A percentile compares a stretch with the other conserved stretches of the same genome.
These are phyloP conservation scores for Ligdia adustata DNA, from an alignment of 2,888 invertebrate genomes.

Conservation along the genomic window DNA sequence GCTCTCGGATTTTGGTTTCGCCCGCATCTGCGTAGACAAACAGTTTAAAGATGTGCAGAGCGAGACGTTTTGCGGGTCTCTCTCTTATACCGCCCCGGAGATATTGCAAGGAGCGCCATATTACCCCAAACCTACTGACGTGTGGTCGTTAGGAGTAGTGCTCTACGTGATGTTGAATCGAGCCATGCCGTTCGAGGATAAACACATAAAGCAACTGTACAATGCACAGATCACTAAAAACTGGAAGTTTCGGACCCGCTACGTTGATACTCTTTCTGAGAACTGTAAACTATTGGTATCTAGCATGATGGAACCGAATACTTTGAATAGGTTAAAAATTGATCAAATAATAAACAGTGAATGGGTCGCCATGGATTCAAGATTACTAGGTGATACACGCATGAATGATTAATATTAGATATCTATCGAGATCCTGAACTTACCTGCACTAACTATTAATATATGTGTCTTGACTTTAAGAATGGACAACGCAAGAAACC, in stretches of 20 bases:
- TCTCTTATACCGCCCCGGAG: constrained; percentile 95
- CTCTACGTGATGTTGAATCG: constrained; percentile 93
- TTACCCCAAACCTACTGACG: constrained; percentile 88
- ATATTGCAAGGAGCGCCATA: constrained; percentile 90
- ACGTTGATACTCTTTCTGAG: constrained; percentile 81
- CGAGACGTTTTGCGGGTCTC: constrained; percentile 93
- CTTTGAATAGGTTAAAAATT: constrained; percentile 82
- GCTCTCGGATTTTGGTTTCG: constrained; percentile 92
- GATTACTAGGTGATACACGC: constrained; percentile 71
- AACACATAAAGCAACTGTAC: constrained; percentile 88
- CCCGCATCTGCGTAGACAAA: constrained; percentile 77
- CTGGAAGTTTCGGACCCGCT: constrained; percentile 89
- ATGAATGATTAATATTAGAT: no score
- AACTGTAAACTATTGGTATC: constrained; percentile 85
- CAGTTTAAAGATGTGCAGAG: constrained; percentile 82
- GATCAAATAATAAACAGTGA: constrained; percentile 82
- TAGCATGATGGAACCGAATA: constrained; percentile 88
- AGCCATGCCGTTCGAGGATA: constrained; percentile 93
- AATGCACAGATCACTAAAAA: constrained; percentile 82
- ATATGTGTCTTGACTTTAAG: constrained; percentile 48
- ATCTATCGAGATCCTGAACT: no score
- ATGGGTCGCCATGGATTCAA: constrained; percentile 88
- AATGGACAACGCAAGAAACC: constrained; percentile 72
- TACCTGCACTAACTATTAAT: no score
- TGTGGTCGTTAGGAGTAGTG: constrained; percentile 92